phyloP scores from a whole-genome alignment of 2,797 vertebrate genomes.

The Denticeps clupeoides region DNA sequence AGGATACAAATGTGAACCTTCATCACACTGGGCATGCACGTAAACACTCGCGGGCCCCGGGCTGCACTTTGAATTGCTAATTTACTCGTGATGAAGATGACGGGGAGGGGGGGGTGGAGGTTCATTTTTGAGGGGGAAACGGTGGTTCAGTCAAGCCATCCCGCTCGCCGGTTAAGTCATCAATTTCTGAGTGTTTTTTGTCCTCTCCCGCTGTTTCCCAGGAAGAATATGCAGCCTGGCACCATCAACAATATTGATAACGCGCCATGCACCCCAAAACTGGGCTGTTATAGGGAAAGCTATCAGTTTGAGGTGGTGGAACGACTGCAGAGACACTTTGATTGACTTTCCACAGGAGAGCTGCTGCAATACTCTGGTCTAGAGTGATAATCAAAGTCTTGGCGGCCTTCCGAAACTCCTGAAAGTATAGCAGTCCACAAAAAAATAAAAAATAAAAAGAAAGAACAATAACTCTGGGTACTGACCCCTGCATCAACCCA shows the following conservation, averaged over 20 bases:
- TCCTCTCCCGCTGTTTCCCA: slow-evolving; percentile 22
- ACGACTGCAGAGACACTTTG: slow-evolving; percentile 47
- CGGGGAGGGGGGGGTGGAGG: slow-evolving; percentile 27
- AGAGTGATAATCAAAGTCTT: too few species aligned
- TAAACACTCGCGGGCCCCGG: slow-evolving; percentile 46
- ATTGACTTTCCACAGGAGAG: slow-evolving; percentile 47
- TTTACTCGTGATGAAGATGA: slow-evolving; percentile 40
- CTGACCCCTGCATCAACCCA: neutral
- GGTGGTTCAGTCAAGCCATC: slow-evolving; percentile 31
- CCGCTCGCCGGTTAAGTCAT: slow-evolving; percentile 42
- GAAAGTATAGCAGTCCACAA: too few species aligned
- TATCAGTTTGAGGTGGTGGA: slow-evolving; percentile 44
- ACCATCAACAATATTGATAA: slow-evolving; percentile 56
- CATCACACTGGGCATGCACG: slow-evolving; percentile 52
- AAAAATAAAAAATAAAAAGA: too few species aligned
- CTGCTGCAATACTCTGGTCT: slow-evolving; percentile 20
- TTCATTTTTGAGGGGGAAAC: too few species aligned
- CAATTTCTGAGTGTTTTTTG: slow-evolving; percentile 44
- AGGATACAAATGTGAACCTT: slow-evolving; percentile 65
- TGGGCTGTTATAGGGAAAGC: slow-evolving; percentile 51
- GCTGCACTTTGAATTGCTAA: slow-evolving; percentile 57
- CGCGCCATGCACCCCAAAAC: slow-evolving; percentile 34
- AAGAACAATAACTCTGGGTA: neutral
- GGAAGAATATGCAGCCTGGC: slow-evolving; percentile 43
- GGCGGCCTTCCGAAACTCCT: too few species aligned